Conservation (phyloP, 2,888 invertebrate genomes). For the Harpagoxenus sublaevis region DNA sequence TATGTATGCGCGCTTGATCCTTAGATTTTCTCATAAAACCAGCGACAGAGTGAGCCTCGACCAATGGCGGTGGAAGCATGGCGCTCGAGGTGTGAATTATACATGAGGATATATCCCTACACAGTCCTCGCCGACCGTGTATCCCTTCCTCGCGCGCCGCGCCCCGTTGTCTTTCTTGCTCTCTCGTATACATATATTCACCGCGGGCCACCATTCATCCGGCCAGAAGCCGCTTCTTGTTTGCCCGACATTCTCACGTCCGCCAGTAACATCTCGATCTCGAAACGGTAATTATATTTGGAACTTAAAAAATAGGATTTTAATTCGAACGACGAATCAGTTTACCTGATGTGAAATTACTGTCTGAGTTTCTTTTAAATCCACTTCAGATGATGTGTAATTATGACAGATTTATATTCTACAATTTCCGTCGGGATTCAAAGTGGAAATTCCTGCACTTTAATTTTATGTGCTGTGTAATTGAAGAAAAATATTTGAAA, state of each 20-base stretch:
- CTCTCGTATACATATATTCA: constrained; percentile 44
- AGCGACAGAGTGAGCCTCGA: constrained; percentile 78
- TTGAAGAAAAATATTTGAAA: constrained; percentile 19
- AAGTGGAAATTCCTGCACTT: background rate
- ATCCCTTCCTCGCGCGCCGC: constrained; percentile 64
- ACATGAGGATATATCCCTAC: constrained; percentile 83
- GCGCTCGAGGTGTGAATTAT: constrained; percentile 86
- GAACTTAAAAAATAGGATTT: background rate
- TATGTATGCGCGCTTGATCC: constrained; percentile 72
- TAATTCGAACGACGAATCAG: no score
- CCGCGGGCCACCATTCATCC: constrained; percentile 49
- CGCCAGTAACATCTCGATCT: constrained; percentile 30
- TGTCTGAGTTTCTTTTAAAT: background rate
- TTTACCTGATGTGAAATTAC: background rate
- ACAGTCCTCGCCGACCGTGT: constrained; percentile 56
- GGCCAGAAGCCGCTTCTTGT: constrained; percentile 41
- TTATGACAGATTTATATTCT: background rate
- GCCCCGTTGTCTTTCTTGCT: constrained; percentile 50
- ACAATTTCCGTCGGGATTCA: background rate
- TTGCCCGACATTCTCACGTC: constrained; percentile 31
- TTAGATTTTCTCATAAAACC: constrained; percentile 82
- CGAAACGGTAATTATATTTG: constrained; percentile 22
- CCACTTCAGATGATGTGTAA: background rate
- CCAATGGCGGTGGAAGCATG: constrained; percentile 84
- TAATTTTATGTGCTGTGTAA: background rate